Evolutionary conservation across 2,797 vertebrate species (phyloP).

Genomic region (Alosa sapidissima): DNA sequence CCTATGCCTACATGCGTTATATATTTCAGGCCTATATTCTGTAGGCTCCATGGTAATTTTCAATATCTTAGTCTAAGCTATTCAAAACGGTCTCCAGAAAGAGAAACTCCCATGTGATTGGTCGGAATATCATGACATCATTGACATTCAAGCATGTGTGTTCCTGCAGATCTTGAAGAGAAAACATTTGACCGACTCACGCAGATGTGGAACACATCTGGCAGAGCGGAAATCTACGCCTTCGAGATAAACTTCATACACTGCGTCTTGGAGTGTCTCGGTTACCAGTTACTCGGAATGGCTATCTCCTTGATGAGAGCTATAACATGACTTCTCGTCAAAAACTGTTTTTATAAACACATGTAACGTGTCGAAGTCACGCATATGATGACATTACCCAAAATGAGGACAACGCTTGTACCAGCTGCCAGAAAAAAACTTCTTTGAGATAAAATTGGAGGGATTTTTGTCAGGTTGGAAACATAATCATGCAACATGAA

Average conservation of each 20-base stretch:
- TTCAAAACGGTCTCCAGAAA: not conserved
- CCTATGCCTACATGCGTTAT: no score
- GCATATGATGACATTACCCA: not conserved
- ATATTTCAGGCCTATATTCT: not conserved
- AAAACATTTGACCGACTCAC: conserved; percentile 15
- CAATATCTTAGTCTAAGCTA: not conserved
- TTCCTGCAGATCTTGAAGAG: not conserved
- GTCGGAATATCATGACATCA: conserved; percentile 15
- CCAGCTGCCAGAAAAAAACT: conserved; percentile 13
- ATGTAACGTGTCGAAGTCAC: not conserved
- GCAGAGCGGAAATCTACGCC: not conserved
- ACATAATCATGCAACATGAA: conserved; percentile 61
- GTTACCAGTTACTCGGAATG: not conserved
- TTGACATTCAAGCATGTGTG: conserved; percentile 25
- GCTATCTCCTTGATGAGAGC: not conserved
- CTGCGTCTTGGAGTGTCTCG: not conserved
- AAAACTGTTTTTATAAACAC: not conserved
- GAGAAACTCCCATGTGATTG: not conserved
- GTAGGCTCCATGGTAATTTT: not conserved
- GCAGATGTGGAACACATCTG: conserved; percentile 19
- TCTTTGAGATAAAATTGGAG: not conserved
- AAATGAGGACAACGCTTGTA: conserved; percentile 20
- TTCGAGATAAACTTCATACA: not conserved
- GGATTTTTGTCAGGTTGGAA: conserved; percentile 33
- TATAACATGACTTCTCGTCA: not conserved